Percentiles rank a stretch among this genome's conserved stretches.
These are phyloP conservation scores for Scrobipalpa costella DNA, from an alignment of 2,888 invertebrate genomes.

Conservation along the genomic window DNA sequence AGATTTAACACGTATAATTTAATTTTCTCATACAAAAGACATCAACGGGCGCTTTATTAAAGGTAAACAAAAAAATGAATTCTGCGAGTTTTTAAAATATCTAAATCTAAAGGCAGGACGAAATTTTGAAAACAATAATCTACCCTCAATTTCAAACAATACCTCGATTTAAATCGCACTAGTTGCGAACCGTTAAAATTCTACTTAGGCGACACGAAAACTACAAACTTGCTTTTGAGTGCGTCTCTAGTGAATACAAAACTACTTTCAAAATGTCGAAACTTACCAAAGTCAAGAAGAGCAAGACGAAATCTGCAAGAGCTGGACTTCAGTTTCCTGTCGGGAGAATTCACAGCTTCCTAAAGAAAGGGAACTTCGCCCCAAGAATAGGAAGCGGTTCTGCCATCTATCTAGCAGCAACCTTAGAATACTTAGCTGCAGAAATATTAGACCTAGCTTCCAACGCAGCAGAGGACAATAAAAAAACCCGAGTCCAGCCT, in stretches of 20 bases:
- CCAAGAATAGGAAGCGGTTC: conserved; percentile 79
- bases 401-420: conserved; percentile 79
- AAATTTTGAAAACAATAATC: neutral
- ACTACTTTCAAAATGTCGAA: conserved; percentile 21
- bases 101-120: neutral
- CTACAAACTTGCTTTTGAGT: neutral
- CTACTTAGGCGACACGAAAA: neutral
- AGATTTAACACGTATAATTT: neutral
- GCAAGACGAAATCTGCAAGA: conserved; percentile 61
- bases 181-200: neutral
- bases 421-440: conserved; percentile 84
- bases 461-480: conserved; percentile 84
- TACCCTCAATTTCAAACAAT: neutral
- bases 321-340: conserved; percentile 81
- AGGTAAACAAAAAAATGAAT: neutral
- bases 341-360: conserved; percentile 79
- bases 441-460: conserved; percentile 84
- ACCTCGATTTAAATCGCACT: neutral
- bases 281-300: conserved; percentile 42
- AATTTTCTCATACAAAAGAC: conserved; percentile 1
- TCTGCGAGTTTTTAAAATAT: neutral
- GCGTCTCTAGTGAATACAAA: too few species aligned
- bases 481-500: conserved; percentile 78
- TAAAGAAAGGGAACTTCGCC: conserved; percentile 82
- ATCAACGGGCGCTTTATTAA: neutral